Percentiles rank a stretch among this genome's conserved stretches.
Evolutionary conservation across 1,140 invertebrate species (phyloP).

Genomic region (Saxidomus purpurata): DNA sequence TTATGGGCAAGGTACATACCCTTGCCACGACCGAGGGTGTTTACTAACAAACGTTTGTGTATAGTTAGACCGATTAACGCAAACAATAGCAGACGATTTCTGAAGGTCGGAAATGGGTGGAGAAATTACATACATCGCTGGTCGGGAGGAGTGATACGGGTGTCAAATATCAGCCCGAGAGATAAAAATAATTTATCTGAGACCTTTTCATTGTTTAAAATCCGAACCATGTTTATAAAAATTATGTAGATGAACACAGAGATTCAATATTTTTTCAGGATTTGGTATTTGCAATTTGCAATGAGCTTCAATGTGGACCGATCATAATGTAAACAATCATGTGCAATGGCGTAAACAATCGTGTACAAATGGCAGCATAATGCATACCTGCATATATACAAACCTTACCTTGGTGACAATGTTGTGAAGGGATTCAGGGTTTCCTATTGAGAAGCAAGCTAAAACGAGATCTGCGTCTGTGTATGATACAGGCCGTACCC

Average conservation of each 20-base stretch:
- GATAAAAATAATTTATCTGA: background rate
- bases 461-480: slow-evolving; percentile 88
- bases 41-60: background rate
- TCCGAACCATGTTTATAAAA: background rate
- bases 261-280: too few relatives aligned
- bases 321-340: too few relatives aligned
- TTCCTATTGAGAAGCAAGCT: slow-evolving; percentile 81
- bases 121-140: slow-evolving; percentile 13
- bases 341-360: too few relatives aligned
- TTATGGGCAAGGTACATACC: background rate
- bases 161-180: background rate
- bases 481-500: slow-evolving; percentile 98
- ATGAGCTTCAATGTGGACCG: too few relatives aligned
- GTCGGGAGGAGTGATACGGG: background rate
- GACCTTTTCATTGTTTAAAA: background rate
- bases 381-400: too few relatives aligned
- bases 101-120: slow-evolving; percentile 15
- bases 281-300: too few relatives aligned
- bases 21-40: background rate
- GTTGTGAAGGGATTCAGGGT: slow-evolving; percentile 81
- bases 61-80: background rate
- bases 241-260: background rate
- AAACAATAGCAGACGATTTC: background rate
- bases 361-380: too few relatives aligned
- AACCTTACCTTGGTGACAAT: slow-evolving; percentile 81